Conservation (phyloP, 2,797 vertebrate species). For the Simalia tracyae region DNA sequence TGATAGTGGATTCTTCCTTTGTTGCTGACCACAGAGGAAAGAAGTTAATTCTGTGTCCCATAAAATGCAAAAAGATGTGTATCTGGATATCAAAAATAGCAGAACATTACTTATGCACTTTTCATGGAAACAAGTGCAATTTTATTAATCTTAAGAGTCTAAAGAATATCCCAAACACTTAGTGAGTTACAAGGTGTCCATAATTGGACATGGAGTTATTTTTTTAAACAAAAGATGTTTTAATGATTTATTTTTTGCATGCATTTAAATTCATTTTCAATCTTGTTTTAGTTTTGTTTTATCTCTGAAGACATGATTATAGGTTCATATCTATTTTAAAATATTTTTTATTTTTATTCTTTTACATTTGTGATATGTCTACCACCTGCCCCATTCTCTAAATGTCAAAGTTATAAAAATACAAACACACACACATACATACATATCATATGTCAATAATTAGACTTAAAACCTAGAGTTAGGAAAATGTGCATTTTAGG, state of each 20-base stretch:
- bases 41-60: neutral
- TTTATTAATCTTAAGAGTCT: neutral
- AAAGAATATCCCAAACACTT: neutral
- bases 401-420: neutral
- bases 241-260: neutral
- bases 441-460: neutral
- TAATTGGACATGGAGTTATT: neutral
- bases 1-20: neutral
- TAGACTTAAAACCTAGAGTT: neutral
- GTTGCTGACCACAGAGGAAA: neutral
- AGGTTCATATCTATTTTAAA: neutral
- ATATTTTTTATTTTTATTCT: neutral
- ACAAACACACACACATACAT: neutral
- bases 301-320: neutral
- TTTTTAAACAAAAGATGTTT: neutral
- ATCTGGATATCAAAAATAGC: neutral
- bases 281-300: neutral
- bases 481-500: neutral
- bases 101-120: neutral
- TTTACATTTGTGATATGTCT: neutral
- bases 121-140: neutral
- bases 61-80: neutral
- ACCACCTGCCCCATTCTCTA: neutral
- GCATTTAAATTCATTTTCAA: neutral
- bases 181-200: neutral